Conservation (phyloP, 1,140 invertebrate species). For the Macrostomum lignano region DNA sequence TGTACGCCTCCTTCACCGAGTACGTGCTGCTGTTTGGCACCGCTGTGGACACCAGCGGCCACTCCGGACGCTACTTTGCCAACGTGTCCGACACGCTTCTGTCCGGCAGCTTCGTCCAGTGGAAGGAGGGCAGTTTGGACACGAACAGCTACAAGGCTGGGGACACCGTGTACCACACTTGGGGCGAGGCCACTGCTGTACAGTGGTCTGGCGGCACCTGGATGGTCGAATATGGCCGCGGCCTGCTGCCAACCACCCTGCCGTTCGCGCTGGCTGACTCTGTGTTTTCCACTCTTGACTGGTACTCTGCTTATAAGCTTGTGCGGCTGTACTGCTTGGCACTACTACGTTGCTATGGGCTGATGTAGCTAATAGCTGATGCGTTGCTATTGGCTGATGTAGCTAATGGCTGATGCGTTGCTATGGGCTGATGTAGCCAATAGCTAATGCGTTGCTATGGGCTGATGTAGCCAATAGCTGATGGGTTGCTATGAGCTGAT, state of each 20-base stretch:
- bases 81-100: conserved; percentile 24
- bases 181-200: conserved; percentile 18
- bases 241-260: conserved; percentile 22
- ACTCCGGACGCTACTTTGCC: conserved; percentile 25
- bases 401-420: too few relatives aligned
- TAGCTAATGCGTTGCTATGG: too few relatives aligned
- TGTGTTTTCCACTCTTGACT: conserved; percentile 19
- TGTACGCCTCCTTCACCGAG: conserved; percentile 25
- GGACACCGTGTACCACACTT: conserved; percentile 16
- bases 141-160: conserved; percentile 14
- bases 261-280: conserved; percentile 21
- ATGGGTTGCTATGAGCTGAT: too few relatives aligned
- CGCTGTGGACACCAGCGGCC: conserved; percentile 20
- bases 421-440: too few relatives aligned
- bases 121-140: conserved; percentile 19
- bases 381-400: too few relatives aligned
- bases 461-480: too few relatives aligned
- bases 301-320: too few relatives aligned
- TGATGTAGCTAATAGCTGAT: too few relatives aligned
- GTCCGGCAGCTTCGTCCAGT: conserved; percentile 17
- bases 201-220: conserved; percentile 17
- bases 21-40: conserved; percentile 26
- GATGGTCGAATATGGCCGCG: conserved; percentile 24
- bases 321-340: too few relatives aligned
- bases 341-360: too few relatives aligned